phyloP scores from a whole-genome alignment of 2,113 vertebrate genomes.

The Rhea americana region DNA sequence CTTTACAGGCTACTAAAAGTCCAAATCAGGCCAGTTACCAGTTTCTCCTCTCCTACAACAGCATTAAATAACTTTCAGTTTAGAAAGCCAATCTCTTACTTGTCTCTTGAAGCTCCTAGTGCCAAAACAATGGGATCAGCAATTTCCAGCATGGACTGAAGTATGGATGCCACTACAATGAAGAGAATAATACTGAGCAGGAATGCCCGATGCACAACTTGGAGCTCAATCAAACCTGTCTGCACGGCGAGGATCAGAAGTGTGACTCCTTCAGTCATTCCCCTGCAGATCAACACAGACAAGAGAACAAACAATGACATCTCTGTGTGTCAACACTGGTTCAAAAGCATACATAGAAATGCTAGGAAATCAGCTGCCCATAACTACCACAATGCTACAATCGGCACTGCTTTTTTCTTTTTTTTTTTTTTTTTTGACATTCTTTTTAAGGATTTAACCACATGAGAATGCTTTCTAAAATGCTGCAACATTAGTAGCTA shows the following conservation, averaged over 20 bases:
- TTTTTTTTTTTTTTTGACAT: not conserved
- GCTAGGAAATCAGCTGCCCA: not conserved
- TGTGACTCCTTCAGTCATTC: constrained; percentile 97
- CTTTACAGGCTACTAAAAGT: constrained; percentile 33
- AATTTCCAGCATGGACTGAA: constrained; percentile 98
- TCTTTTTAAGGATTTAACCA: not conserved
- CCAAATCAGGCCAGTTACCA: not conserved
- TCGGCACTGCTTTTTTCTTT: not conserved
- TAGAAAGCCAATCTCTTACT: constrained; percentile 76
- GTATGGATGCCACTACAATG: constrained; percentile 96
- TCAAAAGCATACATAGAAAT: not conserved
- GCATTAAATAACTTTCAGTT: constrained; percentile 27
- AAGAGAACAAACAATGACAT: not conserved
- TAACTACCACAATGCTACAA: not conserved
- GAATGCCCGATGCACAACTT: constrained; percentile 96
- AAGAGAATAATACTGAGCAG: constrained; percentile 98
- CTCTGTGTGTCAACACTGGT: not conserved
- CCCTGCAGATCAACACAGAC: constrained; percentile 76
- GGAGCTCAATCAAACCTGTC: constrained; percentile 95
- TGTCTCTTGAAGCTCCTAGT: constrained; percentile 95
- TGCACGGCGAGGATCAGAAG: constrained; percentile 94
- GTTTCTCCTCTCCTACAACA: constrained; percentile 21
- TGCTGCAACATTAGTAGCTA: rapidly evolving
- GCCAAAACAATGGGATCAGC: constrained; percentile 98
- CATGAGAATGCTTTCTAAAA: not conserved